Evolutionary conservation across 2,113 vertebrate genomes (phyloP).

Genomic region (Theristicus caerulescens): DNA sequence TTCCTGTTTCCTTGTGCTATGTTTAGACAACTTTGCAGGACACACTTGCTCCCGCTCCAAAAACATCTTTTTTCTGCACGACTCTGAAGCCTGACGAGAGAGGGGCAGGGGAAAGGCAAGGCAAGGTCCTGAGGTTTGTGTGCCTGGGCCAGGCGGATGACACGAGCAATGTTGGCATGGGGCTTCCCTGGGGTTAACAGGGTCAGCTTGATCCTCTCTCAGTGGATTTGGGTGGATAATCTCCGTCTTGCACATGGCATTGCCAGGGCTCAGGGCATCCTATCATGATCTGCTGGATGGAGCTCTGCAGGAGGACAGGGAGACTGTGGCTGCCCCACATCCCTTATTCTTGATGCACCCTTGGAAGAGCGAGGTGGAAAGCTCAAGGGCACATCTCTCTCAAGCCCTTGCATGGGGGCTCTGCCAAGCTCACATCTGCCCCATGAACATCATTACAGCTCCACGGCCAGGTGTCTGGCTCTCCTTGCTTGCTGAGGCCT

Average conservation of each 20-base stretch:
- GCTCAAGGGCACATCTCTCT: not conserved
- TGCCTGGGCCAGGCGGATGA: not conserved
- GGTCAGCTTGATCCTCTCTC: not conserved
- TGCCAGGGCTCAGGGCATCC: not conserved
- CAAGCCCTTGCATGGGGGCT: rapidly evolving
- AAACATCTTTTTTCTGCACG: slow-evolving; percentile 1
- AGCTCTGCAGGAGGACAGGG: not conserved
- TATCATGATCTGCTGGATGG: not conserved
- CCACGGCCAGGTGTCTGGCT: not conserved
- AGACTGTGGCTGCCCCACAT: rapidly evolving
- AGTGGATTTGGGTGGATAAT: not conserved
- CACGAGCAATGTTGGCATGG: not conserved
- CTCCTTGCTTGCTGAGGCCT: not conserved
- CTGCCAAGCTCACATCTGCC: not conserved
- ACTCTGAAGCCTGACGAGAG: not conserved
- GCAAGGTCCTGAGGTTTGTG: not conserved
- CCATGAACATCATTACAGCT: not conserved
- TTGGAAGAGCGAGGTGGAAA: not conserved
- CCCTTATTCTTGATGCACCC: not conserved
- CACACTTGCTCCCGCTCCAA: not conserved
- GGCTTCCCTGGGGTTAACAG: not conserved
- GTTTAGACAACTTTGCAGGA: slow-evolving; percentile 53
- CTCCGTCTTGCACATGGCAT: not conserved
- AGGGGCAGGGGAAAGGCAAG: not conserved
- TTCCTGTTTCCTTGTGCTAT: slow-evolving; percentile 40